Evolutionary conservation across 2,888 invertebrate species (phyloP), one percentile per base, ranked within the genome.

Genomic region (Baccha elongata): DNA sequence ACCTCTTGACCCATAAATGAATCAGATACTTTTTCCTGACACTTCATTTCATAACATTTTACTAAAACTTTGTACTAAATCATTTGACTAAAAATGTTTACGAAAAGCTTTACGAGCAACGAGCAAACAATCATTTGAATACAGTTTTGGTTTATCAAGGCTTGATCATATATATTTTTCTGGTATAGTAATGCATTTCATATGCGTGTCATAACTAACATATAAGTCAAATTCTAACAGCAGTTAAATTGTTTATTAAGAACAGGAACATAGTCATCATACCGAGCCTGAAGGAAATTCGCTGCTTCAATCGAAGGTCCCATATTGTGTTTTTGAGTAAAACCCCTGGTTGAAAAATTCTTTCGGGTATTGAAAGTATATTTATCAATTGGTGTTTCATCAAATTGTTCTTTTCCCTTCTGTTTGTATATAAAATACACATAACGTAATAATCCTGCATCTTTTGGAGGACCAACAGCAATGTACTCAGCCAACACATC

Each of bases 231-330:
- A 1, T n/a, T 7, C n/a, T 2, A 3, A 7, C 23, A 1, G 3
- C 23, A 48, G 11, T 48, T 21, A 26, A 26, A 10, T 5, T 50
- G 50, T 5, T 50, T 50, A 10, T 50, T 26, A 26, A 50, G 50
- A 15, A 26, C 13, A 26, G 50, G 50, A 26, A 50, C 50, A 26
- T 50, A 26, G 15, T 10, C 10, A 15, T 50, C 50, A 8, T 23
- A 50, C 23, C 26, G 50, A 3, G 50, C 13, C 15, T 50, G 50
- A 26, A 26, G 26, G 10, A 50, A 50, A 10, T 23, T 13, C 15
- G 8, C 50, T 26, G 50, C 50, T 2, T 15, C 50, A 50, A 26
- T 4, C 8, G 10, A 2, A 10, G 13, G 13, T 26, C 15, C 50
- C 26, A 50, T 26, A 8, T 50, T 26, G 15, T 50, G 13, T 26